Conservation (phyloP, 2,888 invertebrate genomes). For the Melieria picta region DNA sequence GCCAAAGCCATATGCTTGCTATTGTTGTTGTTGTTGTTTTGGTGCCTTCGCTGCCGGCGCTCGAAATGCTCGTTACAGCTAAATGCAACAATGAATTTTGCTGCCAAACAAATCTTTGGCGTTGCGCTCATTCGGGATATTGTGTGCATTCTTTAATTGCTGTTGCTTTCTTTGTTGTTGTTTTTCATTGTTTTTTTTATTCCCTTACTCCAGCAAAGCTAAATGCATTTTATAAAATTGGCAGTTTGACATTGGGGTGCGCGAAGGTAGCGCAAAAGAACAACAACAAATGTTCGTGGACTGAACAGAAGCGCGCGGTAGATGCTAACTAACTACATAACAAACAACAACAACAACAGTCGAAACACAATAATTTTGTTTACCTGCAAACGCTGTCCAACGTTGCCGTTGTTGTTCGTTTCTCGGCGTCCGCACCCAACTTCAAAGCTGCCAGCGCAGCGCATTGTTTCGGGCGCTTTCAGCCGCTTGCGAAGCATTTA, state of each 20-base stretch:
- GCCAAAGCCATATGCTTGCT: slow-evolving; percentile 8
- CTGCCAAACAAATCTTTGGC: slow-evolving; percentile 29
- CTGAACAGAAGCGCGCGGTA: too few species aligned
- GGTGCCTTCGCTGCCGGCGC: neutral
- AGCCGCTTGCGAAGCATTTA: too few species aligned
- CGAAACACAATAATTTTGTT: too few species aligned
- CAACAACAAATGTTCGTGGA: too few species aligned
- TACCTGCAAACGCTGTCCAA: too few species aligned
- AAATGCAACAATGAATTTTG: slow-evolving; percentile 29
- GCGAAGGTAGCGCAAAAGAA: too few species aligned
- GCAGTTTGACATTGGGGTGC: neutral
- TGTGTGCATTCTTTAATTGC: slow-evolving; percentile 15
- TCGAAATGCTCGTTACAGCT: slow-evolving; percentile 9
- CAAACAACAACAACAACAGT: too few species aligned
- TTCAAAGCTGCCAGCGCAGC: too few species aligned
- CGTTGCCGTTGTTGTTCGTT: too few species aligned
- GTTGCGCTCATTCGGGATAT: slow-evolving; percentile 4
- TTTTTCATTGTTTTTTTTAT: slow-evolving; percentile 5
- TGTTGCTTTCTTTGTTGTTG: slow-evolving; percentile 27
- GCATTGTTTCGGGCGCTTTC: too few species aligned
- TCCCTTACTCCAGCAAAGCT: slow-evolving; percentile 43
- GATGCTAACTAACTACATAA: too few species aligned
- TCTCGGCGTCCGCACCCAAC: too few species aligned
- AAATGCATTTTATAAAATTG: slow-evolving; percentile 49
- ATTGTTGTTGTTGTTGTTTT: neutral